Evolutionary conservation across 2,113 vertebrate genomes (phyloP).

Genomic region (Pseudopodoces humilis): DNA sequence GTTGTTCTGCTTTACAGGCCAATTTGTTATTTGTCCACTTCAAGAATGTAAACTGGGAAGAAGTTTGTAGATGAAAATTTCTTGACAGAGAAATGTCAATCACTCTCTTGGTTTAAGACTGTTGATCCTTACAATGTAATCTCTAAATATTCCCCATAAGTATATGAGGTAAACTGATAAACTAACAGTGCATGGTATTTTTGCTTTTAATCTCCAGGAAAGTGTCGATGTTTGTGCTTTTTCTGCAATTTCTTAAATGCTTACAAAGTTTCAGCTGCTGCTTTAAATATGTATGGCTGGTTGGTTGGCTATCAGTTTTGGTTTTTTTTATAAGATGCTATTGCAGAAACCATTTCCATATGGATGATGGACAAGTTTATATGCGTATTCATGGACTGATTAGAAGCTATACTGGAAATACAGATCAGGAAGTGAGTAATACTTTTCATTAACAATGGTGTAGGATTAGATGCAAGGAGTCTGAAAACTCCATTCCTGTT

Average conservation of each 20-base stretch:
- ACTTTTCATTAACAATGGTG: background rate
- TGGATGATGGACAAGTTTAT: background rate
- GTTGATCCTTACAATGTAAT: background rate
- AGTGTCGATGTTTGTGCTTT: background rate
- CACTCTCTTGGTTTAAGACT: background rate
- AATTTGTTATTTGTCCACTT: background rate
- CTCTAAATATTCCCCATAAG: background rate
- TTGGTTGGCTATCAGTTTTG: background rate
- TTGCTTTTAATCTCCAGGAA: background rate
- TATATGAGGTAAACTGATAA: background rate
- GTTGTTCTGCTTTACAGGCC: background rate
- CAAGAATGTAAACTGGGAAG: background rate
- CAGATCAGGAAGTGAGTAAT: background rate
- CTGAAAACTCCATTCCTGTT: background rate
- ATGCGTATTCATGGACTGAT: background rate
- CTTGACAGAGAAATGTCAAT: background rate
- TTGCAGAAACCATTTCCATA: background rate
- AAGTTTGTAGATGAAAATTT: background rate
- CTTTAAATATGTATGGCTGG: background rate
- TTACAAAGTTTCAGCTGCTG: background rate
- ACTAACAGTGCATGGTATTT: background rate
- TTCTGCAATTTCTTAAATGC: background rate
- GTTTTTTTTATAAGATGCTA: background rate
- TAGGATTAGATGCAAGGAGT: background rate
- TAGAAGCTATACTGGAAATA: background rate